Percentiles rank a stretch among this genome's conserved stretches.
Evolutionary conservation across 1,140 invertebrate genomes (phyloP).

Genomic region (Tigriopus japonicus): DNA sequence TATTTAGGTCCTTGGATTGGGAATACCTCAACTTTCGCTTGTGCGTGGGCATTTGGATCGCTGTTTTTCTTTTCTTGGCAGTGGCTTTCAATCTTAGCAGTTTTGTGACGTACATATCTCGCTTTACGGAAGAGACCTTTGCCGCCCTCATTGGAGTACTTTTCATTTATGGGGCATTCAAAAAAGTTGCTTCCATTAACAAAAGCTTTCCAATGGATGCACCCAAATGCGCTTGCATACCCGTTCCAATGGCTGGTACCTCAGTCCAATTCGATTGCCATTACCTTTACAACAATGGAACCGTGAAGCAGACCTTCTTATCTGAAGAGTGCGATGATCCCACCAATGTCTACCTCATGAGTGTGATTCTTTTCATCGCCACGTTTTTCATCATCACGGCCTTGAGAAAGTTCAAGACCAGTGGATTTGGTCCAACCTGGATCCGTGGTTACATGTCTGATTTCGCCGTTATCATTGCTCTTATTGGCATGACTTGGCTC

Average conservation of each 20-base stretch:
- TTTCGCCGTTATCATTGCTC: constrained; percentile 32
- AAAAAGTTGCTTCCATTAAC: neutral
- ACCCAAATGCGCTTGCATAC: neutral
- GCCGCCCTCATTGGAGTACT: constrained; percentile 28
- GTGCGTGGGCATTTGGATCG: constrained; percentile 29
- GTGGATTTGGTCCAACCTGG: constrained; percentile 22
- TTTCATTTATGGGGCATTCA: constrained; percentile 24
- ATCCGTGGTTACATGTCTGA: constrained; percentile 24
- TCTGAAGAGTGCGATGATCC: constrained; percentile 34
- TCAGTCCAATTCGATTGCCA: neutral
- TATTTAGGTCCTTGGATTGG: constrained; percentile 20
- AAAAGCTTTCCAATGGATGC: neutral
- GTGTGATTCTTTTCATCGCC: constrained; percentile 73
- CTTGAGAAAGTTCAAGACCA: constrained; percentile 66
- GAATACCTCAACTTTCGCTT: constrained; percentile 25
- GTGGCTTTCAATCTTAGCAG: constrained; percentile 25
- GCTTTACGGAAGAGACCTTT: constrained; percentile 31
- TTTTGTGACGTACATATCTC: constrained; percentile 24
- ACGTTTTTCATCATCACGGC: constrained; percentile 75
- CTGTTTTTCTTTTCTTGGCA: constrained; percentile 24
- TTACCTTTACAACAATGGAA: neutral
- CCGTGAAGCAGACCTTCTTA: neutral
- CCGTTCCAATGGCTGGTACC: neutral
- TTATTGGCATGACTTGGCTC: constrained; percentile 26
- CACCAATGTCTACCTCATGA: constrained; percentile 92